phyloP scores from a whole-genome alignment of 2,888 invertebrate genomes.

The Hydroisotoma schaefferi region DNA sequence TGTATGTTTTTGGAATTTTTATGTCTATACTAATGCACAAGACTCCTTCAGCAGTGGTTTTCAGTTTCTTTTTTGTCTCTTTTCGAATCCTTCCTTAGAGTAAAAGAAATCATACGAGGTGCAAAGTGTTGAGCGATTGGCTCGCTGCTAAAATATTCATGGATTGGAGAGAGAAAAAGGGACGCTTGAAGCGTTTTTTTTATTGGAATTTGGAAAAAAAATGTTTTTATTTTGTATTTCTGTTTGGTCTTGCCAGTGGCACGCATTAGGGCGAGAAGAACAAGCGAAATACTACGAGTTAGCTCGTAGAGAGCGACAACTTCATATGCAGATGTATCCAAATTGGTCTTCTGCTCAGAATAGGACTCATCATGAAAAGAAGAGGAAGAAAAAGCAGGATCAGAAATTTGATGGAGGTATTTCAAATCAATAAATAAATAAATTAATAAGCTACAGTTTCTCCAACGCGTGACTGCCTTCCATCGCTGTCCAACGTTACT shows the following conservation, averaged over 20 bases:
- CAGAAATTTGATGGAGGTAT: conserved; percentile 85
- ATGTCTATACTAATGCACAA: conserved; percentile 44
- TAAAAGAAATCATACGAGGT: no score
- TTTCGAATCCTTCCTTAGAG: no score
- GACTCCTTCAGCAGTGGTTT: conserved; percentile 47
- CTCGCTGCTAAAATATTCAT: no score
- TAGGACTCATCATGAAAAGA: conserved; percentile 97
- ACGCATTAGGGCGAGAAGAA: conserved; percentile 98
- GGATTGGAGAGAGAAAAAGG: conserved; percentile 31
- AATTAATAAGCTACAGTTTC: not conserved
- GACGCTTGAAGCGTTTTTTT: conserved; percentile 24
- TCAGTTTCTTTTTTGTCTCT: conserved; percentile 21
- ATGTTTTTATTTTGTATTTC: conserved; percentile 25
- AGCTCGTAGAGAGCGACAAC: conserved; percentile 96
- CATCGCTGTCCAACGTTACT: not conserved
- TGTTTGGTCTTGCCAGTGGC: conserved; percentile 71
- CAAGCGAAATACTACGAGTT: conserved; percentile 99
- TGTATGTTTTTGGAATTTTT: no score
- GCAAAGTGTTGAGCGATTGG: conserved; percentile 43
- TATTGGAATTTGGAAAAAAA: conserved; percentile 23
- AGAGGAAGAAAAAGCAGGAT: conserved; percentile 98
- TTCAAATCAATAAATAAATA: not conserved
- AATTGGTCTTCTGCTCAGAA: conserved; percentile 99
- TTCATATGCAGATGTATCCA: conserved; percentile 98
- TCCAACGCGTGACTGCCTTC: conserved; percentile 51